phyloP scores from a whole-genome alignment of 2,888 invertebrate species.

The Lapara coniferarum region DNA sequence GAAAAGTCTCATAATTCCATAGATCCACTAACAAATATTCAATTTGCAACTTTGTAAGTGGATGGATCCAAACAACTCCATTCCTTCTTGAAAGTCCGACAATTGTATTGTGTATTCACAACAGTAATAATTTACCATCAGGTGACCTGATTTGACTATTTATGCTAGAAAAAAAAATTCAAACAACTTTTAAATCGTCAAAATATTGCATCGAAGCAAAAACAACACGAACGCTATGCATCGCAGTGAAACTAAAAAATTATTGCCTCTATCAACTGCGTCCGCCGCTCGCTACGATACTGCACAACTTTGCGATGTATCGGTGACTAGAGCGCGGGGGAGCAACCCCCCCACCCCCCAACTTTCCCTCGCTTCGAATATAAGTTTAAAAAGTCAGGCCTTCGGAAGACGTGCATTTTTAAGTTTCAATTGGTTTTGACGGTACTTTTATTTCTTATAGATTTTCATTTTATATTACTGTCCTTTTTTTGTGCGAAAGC shows the following conservation, averaged over 20 bases:
- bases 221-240: not conserved
- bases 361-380: not conserved
- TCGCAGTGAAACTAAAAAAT: slow-evolving; percentile 4
- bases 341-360: not conserved
- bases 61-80: too few relatives aligned
- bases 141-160: not conserved
- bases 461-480: not conserved
- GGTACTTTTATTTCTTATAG: not conserved
- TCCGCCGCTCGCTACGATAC: not conserved
- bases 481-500: too few relatives aligned
- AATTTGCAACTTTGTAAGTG: too few relatives aligned
- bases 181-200: not conserved
- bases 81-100: too few relatives aligned
- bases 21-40: too few relatives aligned
- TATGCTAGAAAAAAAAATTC: too few relatives aligned
- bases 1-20: too few relatives aligned
- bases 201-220: slow-evolving; percentile 12
- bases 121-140: too few relatives aligned
- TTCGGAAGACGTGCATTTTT: slow-evolving; percentile 14
- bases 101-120: too few relatives aligned
- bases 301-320: not conserved
- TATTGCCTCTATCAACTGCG: slow-evolving; percentile 7
- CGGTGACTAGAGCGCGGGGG: not conserved
- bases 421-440: slow-evolving; percentile 8
- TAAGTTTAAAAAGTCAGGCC: slow-evolving; percentile 13